Evolutionary conservation across 2,888 invertebrate genomes (phyloP), one percentile per base, ranked within the genome.

Genomic region (Xylocampa areola): DNA sequence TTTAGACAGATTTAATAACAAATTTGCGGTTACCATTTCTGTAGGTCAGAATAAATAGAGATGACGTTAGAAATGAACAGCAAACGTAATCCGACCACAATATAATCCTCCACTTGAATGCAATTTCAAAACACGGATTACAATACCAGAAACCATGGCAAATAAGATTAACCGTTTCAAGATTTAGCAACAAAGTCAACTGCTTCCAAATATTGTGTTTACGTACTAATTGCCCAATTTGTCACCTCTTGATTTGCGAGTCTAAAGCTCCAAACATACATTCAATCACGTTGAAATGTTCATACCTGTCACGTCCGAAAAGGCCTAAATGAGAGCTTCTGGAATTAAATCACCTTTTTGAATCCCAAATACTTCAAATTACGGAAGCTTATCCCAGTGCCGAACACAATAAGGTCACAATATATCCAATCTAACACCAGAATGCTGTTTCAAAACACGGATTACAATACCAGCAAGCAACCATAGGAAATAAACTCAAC

Each of bases 211-310:
- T 71, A 77, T 83, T 82, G 83, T 85, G 85, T 82, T 83, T 79
- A 78, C 67, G 73, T 78, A 80, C 76, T 87, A 88, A 88, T 88
- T 86, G 85, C 78, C 81, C 65, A 86, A 89, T 89, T 89, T 87
- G 87, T 89, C 89, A 87, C 82, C 81, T 74, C 72, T 47, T 63
- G 64, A 64, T 70, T 66, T 64, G 67, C 57, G 61, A 66, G 58
- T 69, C 63, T 57, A 80, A n/a, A n/a, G n/a, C n/a, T n/a, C n/a
- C n/a, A n/a, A 80, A 78, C 78, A 76, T 76, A 71, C 51, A 49
- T 23, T 45, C 29, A 62, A 59, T 53, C 58, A 71, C 54, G n/a
- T n/a, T n/a, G 45, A 49, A 76, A 82, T 86, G 86, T 86, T 80
- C 86, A 85, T 79, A 80, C 76, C 84, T 86, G 87, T 86, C 87